phyloP scores from a whole-genome alignment of 1,140 invertebrate genomes.

The Drosophila saltans region DNA sequence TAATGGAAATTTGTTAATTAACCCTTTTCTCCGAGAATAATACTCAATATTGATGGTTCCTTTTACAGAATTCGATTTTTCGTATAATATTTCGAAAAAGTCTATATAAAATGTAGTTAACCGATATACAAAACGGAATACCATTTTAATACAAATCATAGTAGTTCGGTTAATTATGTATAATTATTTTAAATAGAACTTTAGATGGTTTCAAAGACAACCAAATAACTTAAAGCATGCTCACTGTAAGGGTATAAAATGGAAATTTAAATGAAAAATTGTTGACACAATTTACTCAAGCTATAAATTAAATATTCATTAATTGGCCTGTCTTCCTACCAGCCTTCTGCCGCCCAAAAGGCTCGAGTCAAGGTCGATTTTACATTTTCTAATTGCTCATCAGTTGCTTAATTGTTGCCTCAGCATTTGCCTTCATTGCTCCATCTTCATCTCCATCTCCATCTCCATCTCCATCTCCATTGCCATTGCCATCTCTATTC shows the following conservation, averaged over 20 bases:
- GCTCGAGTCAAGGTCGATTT: slow-evolving; percentile 42
- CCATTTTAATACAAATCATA: too few relatives aligned
- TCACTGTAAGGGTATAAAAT: slow-evolving; percentile 21
- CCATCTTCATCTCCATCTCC: not conserved
- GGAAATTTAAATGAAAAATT: slow-evolving; percentile 39
- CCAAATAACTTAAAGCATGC: not conserved
- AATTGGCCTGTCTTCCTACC: slow-evolving; percentile 51
- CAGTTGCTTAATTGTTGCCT: slow-evolving; percentile 59
- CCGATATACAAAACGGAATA: too few relatives aligned
- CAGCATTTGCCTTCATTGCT: not conserved
- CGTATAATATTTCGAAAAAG: too few relatives aligned
- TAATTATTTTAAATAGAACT: too few relatives aligned
- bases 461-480: not conserved
- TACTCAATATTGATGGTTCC: too few relatives aligned
- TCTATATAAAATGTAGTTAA: too few relatives aligned
- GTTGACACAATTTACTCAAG: slow-evolving; percentile 20
- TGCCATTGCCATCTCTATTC: not conserved
- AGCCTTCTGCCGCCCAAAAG: not conserved
- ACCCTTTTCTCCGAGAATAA: too few relatives aligned
- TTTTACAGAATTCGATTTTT: too few relatives aligned
- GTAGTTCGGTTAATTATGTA: too few relatives aligned
- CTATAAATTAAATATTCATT: slow-evolving; percentile 78
- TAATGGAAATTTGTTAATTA: too few relatives aligned
- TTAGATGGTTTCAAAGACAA: not conserved
- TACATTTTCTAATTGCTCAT: slow-evolving; percentile 74